Evolutionary conservation across 2,797 vertebrate genomes (phyloP), one percentile per base, ranked within the genome.

Genomic region (Enteromius viviparus): DNA sequence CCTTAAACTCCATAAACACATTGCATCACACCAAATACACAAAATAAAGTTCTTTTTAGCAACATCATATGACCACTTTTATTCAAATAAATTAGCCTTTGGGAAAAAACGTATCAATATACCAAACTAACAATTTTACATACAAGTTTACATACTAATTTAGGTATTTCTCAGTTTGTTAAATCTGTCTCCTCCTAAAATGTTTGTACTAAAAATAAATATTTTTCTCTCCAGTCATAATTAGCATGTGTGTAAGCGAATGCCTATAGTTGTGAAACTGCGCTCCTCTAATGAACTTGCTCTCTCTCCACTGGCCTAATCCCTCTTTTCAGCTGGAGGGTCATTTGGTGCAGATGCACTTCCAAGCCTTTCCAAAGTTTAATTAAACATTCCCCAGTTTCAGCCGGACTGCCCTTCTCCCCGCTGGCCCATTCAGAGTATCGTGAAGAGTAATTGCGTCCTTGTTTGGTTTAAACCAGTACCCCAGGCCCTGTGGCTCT

Each of bases 321-420:
- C 91, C 87, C 82, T 71, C 80, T 85, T 80, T 91, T 91, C 87
- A 90, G 26, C 42, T 76, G 74, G 78, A 89, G 86, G 87, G 86
- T 89, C 87, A 89, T 89, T 90, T 89, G 88, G 85, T 86, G 80
- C 87, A 85, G 84, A 89, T 87, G 88, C 87, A 90, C 85, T 88
- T 88, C 87, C 80, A 89, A 84, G 79, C 81, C 82, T 88, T 88
- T 87, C 81, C 85, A 88, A 88, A 89, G 87, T 90, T 89, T 88
- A 90, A 89, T 90, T 90, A 89, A 90, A 89, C 87, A 87, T 83
- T 79, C 88, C 88, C 88, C 84, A 87, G 82, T 85, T 87, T 84
- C 85, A 87, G 83, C 82, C 86, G 85, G 84, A 85, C 85, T 84
- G 84, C 78, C 84, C 75, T 83, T 68, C 82, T 82, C 81, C 69